Conservation (phyloP, 1,140 invertebrate species). For the Lysiphlebus fabarum region DNA sequence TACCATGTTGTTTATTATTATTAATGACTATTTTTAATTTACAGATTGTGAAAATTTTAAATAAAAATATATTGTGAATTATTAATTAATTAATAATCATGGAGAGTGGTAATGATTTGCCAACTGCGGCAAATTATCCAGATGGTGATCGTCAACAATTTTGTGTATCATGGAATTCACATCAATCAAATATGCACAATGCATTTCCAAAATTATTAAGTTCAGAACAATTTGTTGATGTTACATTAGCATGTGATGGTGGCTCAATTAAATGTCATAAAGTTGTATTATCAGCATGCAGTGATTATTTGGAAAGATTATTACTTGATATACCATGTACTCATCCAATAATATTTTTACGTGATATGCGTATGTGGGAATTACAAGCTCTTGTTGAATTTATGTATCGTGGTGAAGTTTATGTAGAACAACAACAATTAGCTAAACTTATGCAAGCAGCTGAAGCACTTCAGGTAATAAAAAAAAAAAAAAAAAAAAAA, state of each 20-base stretch:
- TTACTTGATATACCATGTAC: slow-evolving; percentile 80
- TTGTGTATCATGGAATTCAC: slow-evolving; percentile 67
- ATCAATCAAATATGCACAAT: slow-evolving; percentile 61
- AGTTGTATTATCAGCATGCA: slow-evolving; percentile 78
- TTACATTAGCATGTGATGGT: slow-evolving; percentile 84
- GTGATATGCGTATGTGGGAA: slow-evolving; percentile 73
- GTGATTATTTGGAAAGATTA: slow-evolving; percentile 78
- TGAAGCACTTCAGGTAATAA: slow-evolving; percentile 71
- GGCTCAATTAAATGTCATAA: slow-evolving; percentile 85
- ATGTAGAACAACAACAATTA: slow-evolving; percentile 78
- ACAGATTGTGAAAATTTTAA: slow-evolving; percentile 10
- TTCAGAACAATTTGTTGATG: slow-evolving; percentile 85
- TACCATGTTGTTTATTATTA: slow-evolving; percentile 5
- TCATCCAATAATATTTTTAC: slow-evolving; percentile 81
- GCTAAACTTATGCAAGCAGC: slow-evolving; percentile 76
- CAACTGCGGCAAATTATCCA: slow-evolving; percentile 44
- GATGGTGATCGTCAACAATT: slow-evolving; percentile 53
- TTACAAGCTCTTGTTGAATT: slow-evolving; percentile 81
- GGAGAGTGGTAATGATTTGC: slow-evolving; percentile 47
- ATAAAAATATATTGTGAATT: neutral
- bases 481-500: neutral
- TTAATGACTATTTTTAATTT: slow-evolving; percentile 8
- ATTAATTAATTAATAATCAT: slow-evolving; percentile 28
- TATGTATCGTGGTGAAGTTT: slow-evolving; percentile 85
- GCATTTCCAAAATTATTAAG: slow-evolving; percentile 77